Evolutionary conservation across 2,888 invertebrate species (phyloP), one percentile per base, ranked within the genome.

Genomic region (Coelopa pilipes): DNA sequence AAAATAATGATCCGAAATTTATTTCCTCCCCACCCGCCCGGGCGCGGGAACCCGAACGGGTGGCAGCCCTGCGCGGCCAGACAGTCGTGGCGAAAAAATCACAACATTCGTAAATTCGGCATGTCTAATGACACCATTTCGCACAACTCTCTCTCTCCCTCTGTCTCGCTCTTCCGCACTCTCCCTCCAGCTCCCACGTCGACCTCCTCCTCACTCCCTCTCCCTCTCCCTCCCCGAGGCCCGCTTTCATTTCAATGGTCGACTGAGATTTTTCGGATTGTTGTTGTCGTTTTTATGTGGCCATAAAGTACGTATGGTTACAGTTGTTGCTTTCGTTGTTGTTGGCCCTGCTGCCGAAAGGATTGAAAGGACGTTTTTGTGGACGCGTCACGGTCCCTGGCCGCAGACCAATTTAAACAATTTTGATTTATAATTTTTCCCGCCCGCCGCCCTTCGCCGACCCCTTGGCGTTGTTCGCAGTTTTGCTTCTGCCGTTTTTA

Each of bases 1-100:
- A 84, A 83, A 83, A 83, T 83, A 83, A 84, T 84, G 83, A 82
- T 82, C 81, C 79, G 84, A 81, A 83, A 82, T 83, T 82, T 82
- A 83, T 81, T 77, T 77, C 76, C 77, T 76, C 76, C 72, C 55
- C 60, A 74, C 66, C 53, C 66, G 73, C 34, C 65, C 63, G 60
- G 59, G 9, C 2, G 24, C 65, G 24, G 71, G 69, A 62, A 53
- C 21, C 34, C 65, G n/a, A 60, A 60, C 17, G 13, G 59, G 15
- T 45, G n/a, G 13, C 24, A 50, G 24, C 49, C 50, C 19, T 49
- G 21, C 17, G 53, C 17, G 55, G 67, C 45, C 50, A 57, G 47
- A 53, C 47, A 57, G 55, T 59, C 45, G n/a, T 60, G 70, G 68
- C 50, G 66, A 65, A 45, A 70, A 72, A 76, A 84, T 82, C 84